A percentile compares a stretch with the other conserved stretches of the same genome.
Conservation (phyloP, 2,797 vertebrate species). For the Nyctibius grandis region DNA sequence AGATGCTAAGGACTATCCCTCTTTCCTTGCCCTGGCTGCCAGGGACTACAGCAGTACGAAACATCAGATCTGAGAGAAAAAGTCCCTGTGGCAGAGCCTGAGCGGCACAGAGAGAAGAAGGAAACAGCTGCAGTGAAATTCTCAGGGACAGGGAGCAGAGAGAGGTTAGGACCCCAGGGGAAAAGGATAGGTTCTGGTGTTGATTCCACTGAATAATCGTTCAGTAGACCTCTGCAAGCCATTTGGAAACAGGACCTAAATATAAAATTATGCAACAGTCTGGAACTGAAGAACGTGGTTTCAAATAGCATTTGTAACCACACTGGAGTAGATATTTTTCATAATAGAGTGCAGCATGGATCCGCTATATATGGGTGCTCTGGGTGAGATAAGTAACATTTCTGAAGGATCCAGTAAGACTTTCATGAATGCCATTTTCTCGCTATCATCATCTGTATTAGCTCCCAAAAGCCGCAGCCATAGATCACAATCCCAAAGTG, state of each 20-base stretch:
- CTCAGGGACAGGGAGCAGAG: neutral
- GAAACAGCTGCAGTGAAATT: neutral
- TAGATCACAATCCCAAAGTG: neutral
- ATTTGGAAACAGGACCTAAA: neutral
- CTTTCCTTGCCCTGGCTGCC: neutral
- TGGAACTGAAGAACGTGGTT: neutral
- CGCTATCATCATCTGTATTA: neutral
- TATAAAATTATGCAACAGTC: neutral
- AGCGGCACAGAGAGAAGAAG: neutral
- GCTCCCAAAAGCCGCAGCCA: neutral
- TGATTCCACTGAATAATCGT: neutral
- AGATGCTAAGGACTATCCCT: neutral
- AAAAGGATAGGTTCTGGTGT: constrained; percentile 1
- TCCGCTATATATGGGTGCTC: neutral
- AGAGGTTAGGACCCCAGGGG: neutral
- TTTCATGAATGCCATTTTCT: neutral
- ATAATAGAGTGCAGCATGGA: neutral
- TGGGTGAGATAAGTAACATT: neutral
- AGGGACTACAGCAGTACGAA: neutral
- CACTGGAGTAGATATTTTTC: neutral
- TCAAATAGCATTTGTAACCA: constrained; percentile 9
- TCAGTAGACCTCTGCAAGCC: neutral
- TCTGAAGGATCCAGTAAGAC: neutral
- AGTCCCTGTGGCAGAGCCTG: neutral
- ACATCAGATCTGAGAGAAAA: neutral